Evolutionary conservation across 2,888 invertebrate genomes (phyloP), one percentile per base, ranked within the genome.

Genomic region (Thymelicus acteon): DNA sequence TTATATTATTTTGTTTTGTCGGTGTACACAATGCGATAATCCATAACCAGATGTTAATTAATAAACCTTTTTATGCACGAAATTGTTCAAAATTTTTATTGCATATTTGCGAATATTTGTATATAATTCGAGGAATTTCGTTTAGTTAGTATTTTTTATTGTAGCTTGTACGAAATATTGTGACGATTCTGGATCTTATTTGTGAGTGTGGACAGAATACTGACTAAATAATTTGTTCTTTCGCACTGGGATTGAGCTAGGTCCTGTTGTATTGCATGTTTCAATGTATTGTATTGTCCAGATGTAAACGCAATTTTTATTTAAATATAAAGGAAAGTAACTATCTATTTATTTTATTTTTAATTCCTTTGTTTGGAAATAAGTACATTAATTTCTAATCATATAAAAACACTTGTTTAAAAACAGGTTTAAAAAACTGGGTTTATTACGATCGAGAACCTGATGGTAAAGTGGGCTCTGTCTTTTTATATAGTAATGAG

Each of bases 61-160:
- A 44, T 10, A 44, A 44, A 44, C 6, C 39, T 40, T 40, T 40
- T 44, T 7, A 57, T 13, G 40, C 60, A 40, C 39, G 39, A 39
- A 40, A 40, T 39, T 60, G 60, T 60, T 40, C 24, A 24, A 8
- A 60, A 39, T 60, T 89, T 89, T 88, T 86, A 81, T 89, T 88
- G 87, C 88, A 79, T 74, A 87, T 88, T 88, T 87, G 78, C 74
- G 75, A 77, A 76, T 76, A 76, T 80, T 82, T 82, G 66, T 66
- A 62, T 19, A 54, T 63, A 63, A 62, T 63, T 47, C 15, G 49
- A 62, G 10, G 54, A 15, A 62, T 19, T 63, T 44, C 15, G 31
- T 48, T 52, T 64, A 52, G 31, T 64, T 49, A 6, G 44, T 64
- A 37, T 64, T 64, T 13, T 24, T 52, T 10, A 44, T 44, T 44